Conservation (phyloP, 2,113 vertebrate species). For the Cochlearius cochlearius region DNA sequence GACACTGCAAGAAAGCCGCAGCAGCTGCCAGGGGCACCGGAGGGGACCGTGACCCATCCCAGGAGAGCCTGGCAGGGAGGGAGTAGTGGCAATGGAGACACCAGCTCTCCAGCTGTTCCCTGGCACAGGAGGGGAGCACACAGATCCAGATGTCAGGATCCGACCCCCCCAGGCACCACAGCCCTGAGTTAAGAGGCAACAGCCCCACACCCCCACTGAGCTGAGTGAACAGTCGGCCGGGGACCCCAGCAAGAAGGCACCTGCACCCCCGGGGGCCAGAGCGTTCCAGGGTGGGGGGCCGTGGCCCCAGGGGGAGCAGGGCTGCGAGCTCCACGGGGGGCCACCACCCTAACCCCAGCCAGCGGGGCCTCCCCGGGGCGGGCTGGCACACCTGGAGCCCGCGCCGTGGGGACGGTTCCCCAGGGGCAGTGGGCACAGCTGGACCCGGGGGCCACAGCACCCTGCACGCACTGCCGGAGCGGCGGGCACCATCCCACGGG, state of each 20-base stretch:
- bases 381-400: neutral
- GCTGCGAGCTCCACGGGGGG: too few species aligned
- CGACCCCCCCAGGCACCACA: neutral
- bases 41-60: neutral
- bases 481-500: neutral
- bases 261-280: too few species aligned
- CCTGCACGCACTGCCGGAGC: rapidly evolving
- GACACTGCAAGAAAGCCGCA: neutral
- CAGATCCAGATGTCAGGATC: neutral
- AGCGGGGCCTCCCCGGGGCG: neutral
- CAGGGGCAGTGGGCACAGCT: neutral
- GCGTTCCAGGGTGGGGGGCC: rapidly evolving
- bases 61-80: neutral
- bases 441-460: neutral
- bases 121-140: neutral
- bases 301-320: too few species aligned
- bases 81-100: neutral
- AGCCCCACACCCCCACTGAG: neutral
- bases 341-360: neutral
- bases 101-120: neutral
- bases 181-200: rapidly evolving
- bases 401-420: neutral
- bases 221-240: neutral
- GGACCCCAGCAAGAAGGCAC: neutral
- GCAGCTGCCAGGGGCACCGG: neutral